phyloP scores from a whole-genome alignment of 2,888 invertebrate species.

The Vesta saturnalis region DNA sequence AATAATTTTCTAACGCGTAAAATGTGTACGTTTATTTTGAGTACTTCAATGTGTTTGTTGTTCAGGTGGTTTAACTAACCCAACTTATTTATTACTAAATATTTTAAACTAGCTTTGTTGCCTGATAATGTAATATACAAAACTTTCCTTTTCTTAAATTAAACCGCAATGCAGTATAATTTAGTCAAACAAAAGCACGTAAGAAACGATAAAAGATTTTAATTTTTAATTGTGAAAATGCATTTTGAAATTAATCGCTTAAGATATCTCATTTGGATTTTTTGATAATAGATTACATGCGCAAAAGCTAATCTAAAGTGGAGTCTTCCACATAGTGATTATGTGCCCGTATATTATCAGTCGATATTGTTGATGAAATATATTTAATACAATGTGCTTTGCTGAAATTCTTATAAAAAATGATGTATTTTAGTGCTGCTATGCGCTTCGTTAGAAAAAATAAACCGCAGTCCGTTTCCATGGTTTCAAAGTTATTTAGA shows the following conservation, averaged over 20 bases:
- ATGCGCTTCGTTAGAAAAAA: slow-evolving; percentile 14
- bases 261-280: no score
- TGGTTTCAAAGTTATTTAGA: slow-evolving; percentile 21
- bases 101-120: no score
- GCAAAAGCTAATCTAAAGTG: slow-evolving; percentile 24
- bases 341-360: slow-evolving; percentile 13
- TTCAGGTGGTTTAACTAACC: no score
- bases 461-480: slow-evolving; percentile 17
- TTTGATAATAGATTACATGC: slow-evolving; percentile 22
- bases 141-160: slow-evolving; percentile 11
- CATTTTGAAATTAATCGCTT: no score
- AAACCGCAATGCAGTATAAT: slow-evolving; percentile 28
- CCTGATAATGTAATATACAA: no score
- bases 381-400: background rate
- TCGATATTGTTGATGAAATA: slow-evolving; percentile 11
- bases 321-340: slow-evolving; percentile 6
- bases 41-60: no score
- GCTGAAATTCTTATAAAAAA: slow-evolving; percentile 3
- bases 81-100: no score
- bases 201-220: no score
- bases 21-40: no score
- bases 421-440: slow-evolving; percentile 14
- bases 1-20: no score
- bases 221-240: no score
- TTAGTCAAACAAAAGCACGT: no score